Conservation (phyloP, 2,888 invertebrate species). For the Xestia xanthographa region DNA sequence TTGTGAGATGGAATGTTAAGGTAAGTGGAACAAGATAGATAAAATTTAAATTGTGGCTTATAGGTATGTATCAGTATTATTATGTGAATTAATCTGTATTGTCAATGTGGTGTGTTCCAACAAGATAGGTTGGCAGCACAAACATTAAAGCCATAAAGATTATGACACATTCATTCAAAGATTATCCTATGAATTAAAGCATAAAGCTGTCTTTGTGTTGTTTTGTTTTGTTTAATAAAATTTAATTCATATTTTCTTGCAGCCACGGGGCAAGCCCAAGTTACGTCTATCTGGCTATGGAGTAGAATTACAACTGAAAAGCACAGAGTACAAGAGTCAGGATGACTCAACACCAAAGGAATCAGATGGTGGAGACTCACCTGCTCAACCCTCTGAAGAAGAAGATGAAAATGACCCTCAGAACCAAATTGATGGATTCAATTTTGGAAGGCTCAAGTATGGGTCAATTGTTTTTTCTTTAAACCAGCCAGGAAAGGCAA, state of each 20-base stretch:
- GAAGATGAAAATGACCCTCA: constrained; percentile 92
- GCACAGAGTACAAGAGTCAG: constrained; percentile 99
- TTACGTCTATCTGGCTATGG: constrained; percentile 98
- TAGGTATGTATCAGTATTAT: background rate
- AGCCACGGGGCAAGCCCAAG: constrained; percentile 85
- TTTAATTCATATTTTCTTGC: constrained; percentile 52
- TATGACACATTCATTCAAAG: background rate
- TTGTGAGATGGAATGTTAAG: constrained; percentile 96
- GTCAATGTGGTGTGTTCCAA: background rate
- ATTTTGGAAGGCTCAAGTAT: constrained; percentile 96
- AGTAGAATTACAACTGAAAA: constrained; percentile 99
- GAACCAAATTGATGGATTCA: constrained; percentile 95
- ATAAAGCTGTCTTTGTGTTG: background rate
- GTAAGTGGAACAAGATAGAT: constrained; percentile 80
- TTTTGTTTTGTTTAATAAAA: background rate
- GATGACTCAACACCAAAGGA: constrained; percentile 96
- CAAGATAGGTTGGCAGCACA: background rate
- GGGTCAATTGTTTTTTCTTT: constrained; percentile 42
- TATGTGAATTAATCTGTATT: constrained; percentile 2
- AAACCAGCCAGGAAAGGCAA: background rate
- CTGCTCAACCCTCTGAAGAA: constrained; percentile 83
- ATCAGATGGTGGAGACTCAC: constrained; percentile 85
- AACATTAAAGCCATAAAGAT: background rate
- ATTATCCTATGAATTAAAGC: background rate
- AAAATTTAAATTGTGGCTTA: background rate